Conservation (phyloP, 1,140 invertebrate species). For the Hestina assimilis region DNA sequence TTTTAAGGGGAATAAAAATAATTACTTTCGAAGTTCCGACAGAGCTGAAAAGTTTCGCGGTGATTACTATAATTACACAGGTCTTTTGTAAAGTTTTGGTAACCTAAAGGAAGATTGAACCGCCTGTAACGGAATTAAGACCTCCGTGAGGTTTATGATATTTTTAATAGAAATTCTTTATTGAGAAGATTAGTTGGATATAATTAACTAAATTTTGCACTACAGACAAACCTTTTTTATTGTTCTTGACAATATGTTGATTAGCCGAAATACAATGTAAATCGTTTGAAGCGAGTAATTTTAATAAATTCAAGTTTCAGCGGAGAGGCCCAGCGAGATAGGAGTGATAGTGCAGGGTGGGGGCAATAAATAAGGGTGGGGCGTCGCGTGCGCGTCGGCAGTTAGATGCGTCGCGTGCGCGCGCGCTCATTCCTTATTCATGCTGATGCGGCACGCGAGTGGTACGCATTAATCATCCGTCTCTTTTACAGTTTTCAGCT, state of each 20-base stretch:
- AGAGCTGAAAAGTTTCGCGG: slow-evolving; percentile 3
- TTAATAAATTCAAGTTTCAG: slow-evolving; percentile 14
- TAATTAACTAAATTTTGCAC: too few species aligned
- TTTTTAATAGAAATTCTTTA: too few species aligned
- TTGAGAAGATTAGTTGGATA: too few species aligned
- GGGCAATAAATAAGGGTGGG: slow-evolving; percentile 49
- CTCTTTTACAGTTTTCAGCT: slow-evolving; percentile 21
- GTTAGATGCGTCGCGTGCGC: slow-evolving; percentile 74
- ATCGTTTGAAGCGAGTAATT: slow-evolving; percentile 8
- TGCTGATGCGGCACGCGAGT: slow-evolving; percentile 57
- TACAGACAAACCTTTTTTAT: too few species aligned
- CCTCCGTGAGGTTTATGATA: background rate
- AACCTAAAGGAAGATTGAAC: slow-evolving; percentile 1
- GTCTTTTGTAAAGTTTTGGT: slow-evolving; percentile 3
- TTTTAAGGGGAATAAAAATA: slow-evolving; percentile 5
- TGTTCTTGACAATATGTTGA: background rate
- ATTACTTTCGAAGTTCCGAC: slow-evolving; percentile 6
- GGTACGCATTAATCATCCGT: slow-evolving; percentile 43
- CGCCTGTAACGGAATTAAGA: background rate
- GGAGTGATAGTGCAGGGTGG: slow-evolving; percentile 65
- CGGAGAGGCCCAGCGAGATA: slow-evolving; percentile 57
- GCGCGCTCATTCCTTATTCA: slow-evolving; percentile 75
- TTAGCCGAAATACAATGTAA: background rate
- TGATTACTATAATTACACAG: slow-evolving; percentile 3
- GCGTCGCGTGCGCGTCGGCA: slow-evolving; percentile 62